Evolutionary conservation across 2,888 invertebrate genomes (phyloP).

Genomic region (Heliconius erato): DNA sequence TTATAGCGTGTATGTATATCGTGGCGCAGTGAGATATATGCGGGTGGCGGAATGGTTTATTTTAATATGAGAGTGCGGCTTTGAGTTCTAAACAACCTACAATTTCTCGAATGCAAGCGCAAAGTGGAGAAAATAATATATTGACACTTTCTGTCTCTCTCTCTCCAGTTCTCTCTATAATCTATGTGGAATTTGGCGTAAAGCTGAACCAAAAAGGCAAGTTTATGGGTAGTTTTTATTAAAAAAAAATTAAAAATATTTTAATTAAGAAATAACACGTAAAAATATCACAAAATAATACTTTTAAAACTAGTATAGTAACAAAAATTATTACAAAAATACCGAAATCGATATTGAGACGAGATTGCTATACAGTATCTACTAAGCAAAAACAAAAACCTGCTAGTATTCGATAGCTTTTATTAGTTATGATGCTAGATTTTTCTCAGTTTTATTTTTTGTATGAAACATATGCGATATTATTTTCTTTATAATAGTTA

Average conservation of each 20-base stretch:
- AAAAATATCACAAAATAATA: not conserved
- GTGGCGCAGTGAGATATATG: too few relatives aligned
- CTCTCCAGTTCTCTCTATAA: not conserved
- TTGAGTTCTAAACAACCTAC: too few relatives aligned
- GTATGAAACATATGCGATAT: conserved; percentile 58
- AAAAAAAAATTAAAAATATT: too few relatives aligned
- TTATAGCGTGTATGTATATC: too few relatives aligned
- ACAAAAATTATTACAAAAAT: not conserved
- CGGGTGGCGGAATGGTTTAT: too few relatives aligned
- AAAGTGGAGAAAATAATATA: not conserved
- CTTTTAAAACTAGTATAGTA: not conserved
- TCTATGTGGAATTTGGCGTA: not conserved
- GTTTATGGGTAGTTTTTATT: too few relatives aligned
- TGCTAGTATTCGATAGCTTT: conserved; percentile 20
- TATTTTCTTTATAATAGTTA: conserved; percentile 66
- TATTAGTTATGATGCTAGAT: conserved; percentile 16
- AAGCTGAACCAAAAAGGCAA: too few relatives aligned
- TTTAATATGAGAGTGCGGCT: too few relatives aligned
- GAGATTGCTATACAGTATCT: too few relatives aligned
- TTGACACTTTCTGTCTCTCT: not conserved
- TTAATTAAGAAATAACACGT: too few relatives aligned
- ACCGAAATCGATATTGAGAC: not conserved
- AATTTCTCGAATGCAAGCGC: too few relatives aligned
- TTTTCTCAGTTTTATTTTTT: conserved; percentile 18
- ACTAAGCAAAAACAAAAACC: conserved; percentile 20